Conservation (phyloP, 2,888 invertebrate genomes). For the Drosophila mulleri region DNA sequence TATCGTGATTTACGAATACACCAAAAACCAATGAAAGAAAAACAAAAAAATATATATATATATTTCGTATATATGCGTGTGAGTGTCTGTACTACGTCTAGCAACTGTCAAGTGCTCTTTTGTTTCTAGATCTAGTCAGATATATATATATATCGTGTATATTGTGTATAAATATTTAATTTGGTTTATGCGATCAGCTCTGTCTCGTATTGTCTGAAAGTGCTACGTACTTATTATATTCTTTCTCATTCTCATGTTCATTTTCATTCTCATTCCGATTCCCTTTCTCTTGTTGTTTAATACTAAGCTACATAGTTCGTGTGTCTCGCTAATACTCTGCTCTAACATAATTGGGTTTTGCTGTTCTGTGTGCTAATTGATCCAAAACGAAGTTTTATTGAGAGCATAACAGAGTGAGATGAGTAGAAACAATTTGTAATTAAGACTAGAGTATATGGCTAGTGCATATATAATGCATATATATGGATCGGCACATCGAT, state of each 20-base stretch:
- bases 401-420: constrained; percentile 42
- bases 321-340: constrained; percentile 21
- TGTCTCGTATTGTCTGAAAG: constrained; percentile 75
- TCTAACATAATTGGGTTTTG: neutral
- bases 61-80: neutral
- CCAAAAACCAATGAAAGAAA: neutral
- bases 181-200: constrained; percentile 41
- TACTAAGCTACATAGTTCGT: constrained; percentile 70
- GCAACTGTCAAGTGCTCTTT: constrained; percentile 50
- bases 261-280: neutral
- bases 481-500: neutral
- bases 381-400: constrained; percentile 26
- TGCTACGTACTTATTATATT: constrained; percentile 67
- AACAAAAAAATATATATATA: neutral
- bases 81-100: constrained; percentile 35
- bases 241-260: too few species aligned
- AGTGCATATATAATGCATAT: constrained; percentile 54
- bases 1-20: constrained; percentile 30
- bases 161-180: constrained; percentile 38
- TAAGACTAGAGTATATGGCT: constrained; percentile 67
- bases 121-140: constrained; percentile 31
- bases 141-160: constrained; percentile 26
- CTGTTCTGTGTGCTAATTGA: constrained; percentile 8
- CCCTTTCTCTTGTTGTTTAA: constrained; percentile 19
- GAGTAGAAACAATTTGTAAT: constrained; percentile 44